A percentile compares a stretch with the other conserved stretches of the same genome.
Evolutionary conservation across 2,797 vertebrate genomes (phyloP).

Genomic region (Uromys caudimaculatus): DNA sequence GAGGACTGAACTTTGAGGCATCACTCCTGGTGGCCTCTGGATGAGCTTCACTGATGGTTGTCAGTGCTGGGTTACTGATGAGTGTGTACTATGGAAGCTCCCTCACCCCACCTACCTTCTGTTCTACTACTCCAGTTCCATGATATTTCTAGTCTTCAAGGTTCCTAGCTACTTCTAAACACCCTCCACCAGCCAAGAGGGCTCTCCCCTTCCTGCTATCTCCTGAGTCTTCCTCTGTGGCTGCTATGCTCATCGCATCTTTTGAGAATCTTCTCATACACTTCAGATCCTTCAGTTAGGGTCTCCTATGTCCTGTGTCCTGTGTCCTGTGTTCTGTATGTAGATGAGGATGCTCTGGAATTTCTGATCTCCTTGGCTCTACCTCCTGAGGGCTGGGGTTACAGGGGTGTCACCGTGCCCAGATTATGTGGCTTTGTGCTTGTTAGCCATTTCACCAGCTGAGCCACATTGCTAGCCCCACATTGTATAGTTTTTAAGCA

Average conservation of each 20-base stretch:
- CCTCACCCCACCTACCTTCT: not conserved
- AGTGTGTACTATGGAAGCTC: not conserved
- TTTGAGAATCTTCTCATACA: not conserved
- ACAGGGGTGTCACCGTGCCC: no score
- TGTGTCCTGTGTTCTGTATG: no score
- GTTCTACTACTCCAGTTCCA: not conserved
- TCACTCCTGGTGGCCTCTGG: not conserved
- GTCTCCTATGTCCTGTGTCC: no score
- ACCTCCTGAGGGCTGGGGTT: not conserved
- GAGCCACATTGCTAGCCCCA: not conserved
- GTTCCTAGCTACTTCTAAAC: not conserved
- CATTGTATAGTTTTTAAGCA: not conserved
- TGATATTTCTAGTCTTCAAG: constrained; percentile 23
- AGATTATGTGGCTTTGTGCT: no score
- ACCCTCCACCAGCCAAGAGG: not conserved
- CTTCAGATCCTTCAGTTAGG: not conserved
- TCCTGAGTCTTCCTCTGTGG: not conserved
- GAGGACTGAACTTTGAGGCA: not conserved
- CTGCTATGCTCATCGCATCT: not conserved
- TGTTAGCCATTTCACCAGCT: not conserved
- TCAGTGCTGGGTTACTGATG: not conserved
- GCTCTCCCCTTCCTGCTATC: not conserved
- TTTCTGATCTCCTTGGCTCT: not conserved
- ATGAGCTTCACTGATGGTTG: not conserved
- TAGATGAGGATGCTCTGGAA: not conserved